Conservation (phyloP, 1,140 invertebrate species). For the Rhyacophila brunnea region DNA sequence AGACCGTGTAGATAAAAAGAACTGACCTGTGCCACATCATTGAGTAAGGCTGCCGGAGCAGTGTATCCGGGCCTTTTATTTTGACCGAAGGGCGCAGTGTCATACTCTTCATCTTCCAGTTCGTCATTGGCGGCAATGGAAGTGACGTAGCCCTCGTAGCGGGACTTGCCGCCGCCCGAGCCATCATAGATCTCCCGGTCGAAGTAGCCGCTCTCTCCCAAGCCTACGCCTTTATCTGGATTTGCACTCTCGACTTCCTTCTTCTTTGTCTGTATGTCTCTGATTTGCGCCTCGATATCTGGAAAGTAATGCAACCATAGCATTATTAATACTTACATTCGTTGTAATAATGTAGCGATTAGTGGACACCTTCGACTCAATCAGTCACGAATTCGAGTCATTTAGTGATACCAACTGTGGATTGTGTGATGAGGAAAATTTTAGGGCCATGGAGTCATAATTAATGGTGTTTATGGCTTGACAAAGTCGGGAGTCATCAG, state of each 20-base stretch:
- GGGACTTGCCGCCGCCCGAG: conserved; percentile 62
- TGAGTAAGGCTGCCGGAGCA: conserved; percentile 83
- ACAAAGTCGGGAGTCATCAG: too few species aligned
- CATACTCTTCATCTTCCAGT: conserved; percentile 89
- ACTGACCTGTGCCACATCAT: conserved; percentile 85
- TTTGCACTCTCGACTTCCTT: conserved; percentile 67
- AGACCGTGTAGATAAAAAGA: neutral
- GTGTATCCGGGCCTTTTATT: conserved; percentile 76
- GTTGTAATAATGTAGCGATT: too few species aligned
- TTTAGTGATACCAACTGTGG: too few species aligned
- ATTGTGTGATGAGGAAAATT: too few species aligned
- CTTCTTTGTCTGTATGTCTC: conserved; percentile 86
- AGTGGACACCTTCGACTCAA: too few species aligned
- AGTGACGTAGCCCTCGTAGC: conserved; percentile 92
- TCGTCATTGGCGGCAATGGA: conserved; percentile 93
- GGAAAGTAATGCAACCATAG: too few species aligned
- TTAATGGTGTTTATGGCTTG: too few species aligned
- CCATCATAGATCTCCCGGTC: conserved; percentile 93
- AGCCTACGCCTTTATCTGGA: conserved; percentile 71
- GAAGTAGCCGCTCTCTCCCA: conserved; percentile 86
- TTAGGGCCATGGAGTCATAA: too few species aligned
- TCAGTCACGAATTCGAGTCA: too few species aligned
- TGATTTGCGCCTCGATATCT: conserved; percentile 94
- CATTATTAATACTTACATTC: too few species aligned
- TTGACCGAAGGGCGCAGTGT: conserved; percentile 70